phyloP scores from a whole-genome alignment of 2,888 invertebrate genomes.

The Cosmia trapezina region DNA sequence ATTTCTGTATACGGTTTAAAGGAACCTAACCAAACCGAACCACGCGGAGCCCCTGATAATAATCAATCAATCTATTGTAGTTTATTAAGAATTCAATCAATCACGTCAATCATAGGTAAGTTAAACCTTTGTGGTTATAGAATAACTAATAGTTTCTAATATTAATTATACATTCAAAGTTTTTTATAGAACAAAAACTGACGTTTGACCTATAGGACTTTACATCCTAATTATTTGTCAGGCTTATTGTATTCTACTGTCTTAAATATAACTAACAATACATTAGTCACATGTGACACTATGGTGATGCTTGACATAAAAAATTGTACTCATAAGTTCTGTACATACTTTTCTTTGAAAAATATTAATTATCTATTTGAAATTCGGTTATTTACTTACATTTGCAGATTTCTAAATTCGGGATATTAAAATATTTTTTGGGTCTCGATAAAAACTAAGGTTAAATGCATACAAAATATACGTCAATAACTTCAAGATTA shows the following conservation, averaged over 20 bases:
- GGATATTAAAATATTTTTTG: not conserved
- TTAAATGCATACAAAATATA: not conserved
- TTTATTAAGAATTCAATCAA: constrained; percentile 7
- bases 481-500: not conserved
- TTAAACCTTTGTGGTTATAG: not conserved
- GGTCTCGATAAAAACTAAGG: not conserved
- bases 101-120: not conserved
- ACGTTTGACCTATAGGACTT: constrained; percentile 4
- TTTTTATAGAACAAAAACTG: constrained; percentile 16
- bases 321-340: not conserved
- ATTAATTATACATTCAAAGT: constrained; percentile 3
- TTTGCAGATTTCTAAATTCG: not conserved
- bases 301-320: not conserved
- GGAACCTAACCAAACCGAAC: too few species aligned
- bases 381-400: not conserved
- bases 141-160: constrained; percentile 2
- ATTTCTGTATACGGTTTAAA: too few species aligned
- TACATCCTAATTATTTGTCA: constrained; percentile 2
- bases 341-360: not conserved
- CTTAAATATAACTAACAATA: not conserved
- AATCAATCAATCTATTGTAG: not conserved
- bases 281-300: not conserved
- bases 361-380: not conserved
- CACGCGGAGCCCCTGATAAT: too few species aligned
- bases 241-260: not conserved